Evolutionary conservation across 2,113 vertebrate genomes (phyloP), one percentile per base, ranked within the genome.

Genomic region (Spea multiplicata): DNA sequence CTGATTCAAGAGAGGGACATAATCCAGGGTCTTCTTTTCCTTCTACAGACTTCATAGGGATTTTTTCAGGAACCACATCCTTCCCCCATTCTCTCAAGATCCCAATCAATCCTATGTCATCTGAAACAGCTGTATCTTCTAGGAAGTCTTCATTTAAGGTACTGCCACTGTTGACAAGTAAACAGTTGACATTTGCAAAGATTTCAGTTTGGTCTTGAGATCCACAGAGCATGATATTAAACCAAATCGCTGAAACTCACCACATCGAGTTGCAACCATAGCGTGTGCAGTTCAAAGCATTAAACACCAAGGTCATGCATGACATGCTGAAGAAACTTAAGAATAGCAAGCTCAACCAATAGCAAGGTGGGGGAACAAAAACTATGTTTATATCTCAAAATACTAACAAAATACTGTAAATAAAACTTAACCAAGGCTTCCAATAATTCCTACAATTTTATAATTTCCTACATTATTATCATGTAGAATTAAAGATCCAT

Each of bases 71-170:
- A 8, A 59, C 13, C 50, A 80, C 78, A n/a, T 80, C 64, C 10
- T 74, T 55, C 16, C 71, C 78, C 78, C 78, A 80, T 74, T 80
- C 78, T 80, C 78, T 74, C n/a, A 74, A 65, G 30, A 80, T 68
- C 12, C 71, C 71, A 50, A 68, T 49, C 12, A 80, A 52, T 61
- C 71, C 78, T 50, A 59, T 49, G 14, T 77, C 66, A 47, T 80
- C 71, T 44, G 71, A n/a, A 44, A 5, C 48, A 44, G 8, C 9
- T 17, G 66, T 16, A 6, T 80, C 71, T 14, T 80, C 78, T 7
- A 3, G 61, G 13, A 44, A 74, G 7, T 68, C 71, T 44, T 74
- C 78, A 67, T 17, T 74, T 64, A 45, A 49, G 65, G 44, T 16
- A 30, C 59, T 14, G n/a, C 65, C 67, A 53, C 64, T 74, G 77